Percentiles rank a stretch among this genome's conserved stretches.
Evolutionary conservation across 2,113 vertebrate species (phyloP).

Genomic region (Regulus satrapa): DNA sequence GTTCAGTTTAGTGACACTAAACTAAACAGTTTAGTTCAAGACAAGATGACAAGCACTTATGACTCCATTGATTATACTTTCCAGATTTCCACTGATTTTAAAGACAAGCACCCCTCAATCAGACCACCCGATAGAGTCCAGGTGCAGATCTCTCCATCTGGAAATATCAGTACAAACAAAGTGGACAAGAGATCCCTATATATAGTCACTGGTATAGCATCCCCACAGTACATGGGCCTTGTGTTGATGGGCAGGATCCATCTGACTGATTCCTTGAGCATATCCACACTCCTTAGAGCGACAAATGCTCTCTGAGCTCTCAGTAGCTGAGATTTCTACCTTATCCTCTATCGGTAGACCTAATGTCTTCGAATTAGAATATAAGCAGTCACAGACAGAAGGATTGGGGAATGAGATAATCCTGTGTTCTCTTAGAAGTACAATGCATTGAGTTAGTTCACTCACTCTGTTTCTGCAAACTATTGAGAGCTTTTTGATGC

Average conservation of each 20-base stretch:
- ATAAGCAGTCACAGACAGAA: not conserved
- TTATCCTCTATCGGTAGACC: rapidly evolving
- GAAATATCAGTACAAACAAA: not conserved
- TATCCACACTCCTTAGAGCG: not conserved
- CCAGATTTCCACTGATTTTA: not conserved
- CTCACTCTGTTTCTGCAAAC: not conserved
- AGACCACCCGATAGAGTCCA: not conserved
- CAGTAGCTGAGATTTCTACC: not conserved
- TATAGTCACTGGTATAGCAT: not conserved
- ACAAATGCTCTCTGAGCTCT: not conserved
- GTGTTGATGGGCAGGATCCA: not conserved
- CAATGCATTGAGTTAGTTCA: not conserved
- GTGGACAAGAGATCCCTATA: not conserved
- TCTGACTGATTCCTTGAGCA: not conserved
- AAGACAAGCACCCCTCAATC: not conserved
- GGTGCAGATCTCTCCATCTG: not conserved
- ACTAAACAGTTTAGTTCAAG: no score
- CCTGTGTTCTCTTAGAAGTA: not conserved
- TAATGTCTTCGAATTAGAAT: not conserved
- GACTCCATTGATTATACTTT: not conserved
- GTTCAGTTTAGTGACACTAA: not conserved
- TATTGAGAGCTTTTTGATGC: not conserved
- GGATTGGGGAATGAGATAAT: not conserved
- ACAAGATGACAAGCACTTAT: not conserved
- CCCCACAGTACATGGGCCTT: not conserved